Conservation (phyloP, 1,140 invertebrate genomes). For the Coptotermes formosanus region DNA sequence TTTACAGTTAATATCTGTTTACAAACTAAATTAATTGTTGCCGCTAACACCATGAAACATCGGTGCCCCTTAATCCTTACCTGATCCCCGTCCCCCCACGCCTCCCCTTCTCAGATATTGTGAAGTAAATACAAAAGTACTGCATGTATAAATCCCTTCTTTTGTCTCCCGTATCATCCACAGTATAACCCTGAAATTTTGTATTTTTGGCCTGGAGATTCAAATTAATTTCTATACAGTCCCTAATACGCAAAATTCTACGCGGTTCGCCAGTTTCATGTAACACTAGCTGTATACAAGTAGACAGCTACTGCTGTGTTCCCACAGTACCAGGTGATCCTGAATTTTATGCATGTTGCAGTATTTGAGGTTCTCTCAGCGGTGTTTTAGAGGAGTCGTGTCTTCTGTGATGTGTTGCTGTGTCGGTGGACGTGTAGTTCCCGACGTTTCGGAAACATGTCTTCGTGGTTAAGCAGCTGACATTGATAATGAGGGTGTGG, state of each 20-base stretch:
- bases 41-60: conserved; percentile 5
- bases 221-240: not conserved
- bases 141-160: not conserved
- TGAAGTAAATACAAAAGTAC: conserved; percentile 7
- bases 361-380: no score
- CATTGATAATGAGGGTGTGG: no score
- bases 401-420: no score
- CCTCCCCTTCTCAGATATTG: not conserved
- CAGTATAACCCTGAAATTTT: not conserved
- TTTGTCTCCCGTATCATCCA: not conserved
- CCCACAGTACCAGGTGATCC: not conserved
- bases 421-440: no score
- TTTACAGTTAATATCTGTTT: conserved; percentile 18
- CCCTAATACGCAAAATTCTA: not conserved
- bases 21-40: conserved; percentile 19
- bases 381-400: no score
- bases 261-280: not conserved
- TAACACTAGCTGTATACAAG: not conserved
- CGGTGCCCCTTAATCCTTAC: not conserved
- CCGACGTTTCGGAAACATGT: no score
- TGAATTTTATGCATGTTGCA: not conserved
- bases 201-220: not conserved
- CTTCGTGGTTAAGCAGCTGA: no score
- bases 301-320: not conserved
- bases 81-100: not conserved